Percentiles rank a stretch among this genome's conserved stretches.
Conservation (phyloP, 2,113 vertebrate genomes). For the Passer domesticus region DNA sequence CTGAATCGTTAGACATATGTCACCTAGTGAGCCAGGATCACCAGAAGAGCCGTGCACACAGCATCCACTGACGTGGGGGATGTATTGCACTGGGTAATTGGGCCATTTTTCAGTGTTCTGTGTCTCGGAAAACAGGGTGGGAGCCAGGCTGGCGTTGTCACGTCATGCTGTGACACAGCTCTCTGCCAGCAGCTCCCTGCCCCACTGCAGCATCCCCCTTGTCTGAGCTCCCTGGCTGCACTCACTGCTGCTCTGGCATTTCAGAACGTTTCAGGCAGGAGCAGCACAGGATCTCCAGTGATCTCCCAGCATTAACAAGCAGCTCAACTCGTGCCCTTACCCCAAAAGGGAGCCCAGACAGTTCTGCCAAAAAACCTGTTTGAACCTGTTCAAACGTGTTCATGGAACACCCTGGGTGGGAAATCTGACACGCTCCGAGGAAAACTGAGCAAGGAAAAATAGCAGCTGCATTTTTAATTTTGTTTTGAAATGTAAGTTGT, state of each 20-base stretch:
- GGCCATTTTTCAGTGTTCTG: background rate
- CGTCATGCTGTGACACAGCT: background rate
- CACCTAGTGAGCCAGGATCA: constrained; percentile 19
- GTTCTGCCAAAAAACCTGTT: background rate
- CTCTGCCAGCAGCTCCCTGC: background rate
- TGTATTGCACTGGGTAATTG: background rate
- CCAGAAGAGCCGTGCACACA: background rate
- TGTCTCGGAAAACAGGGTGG: background rate
- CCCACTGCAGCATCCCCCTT: background rate
- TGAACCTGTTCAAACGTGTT: background rate
- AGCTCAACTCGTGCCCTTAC: background rate
- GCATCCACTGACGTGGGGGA: background rate
- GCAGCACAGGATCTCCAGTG: background rate
- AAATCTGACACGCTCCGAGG: background rate
- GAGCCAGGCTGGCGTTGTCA: background rate
- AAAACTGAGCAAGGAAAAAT: background rate
- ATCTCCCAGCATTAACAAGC: background rate
- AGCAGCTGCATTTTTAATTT: background rate
- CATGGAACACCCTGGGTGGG: background rate
- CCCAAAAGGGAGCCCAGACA: background rate
- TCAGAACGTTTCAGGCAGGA: background rate
- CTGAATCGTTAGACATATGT: constrained; percentile 47
- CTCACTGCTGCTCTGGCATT: background rate
- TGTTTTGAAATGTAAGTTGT: constrained; percentile 31
- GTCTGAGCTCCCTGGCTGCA: background rate